Conservation (phyloP, 2,113 vertebrate species). For the Oryctolagus cuniculus region mOryCun1.1 NC_091445.1:91657501-91658000, state of each 20-base stretch:
- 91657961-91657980: too few relatives aligned
- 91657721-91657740: too few relatives aligned
- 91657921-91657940: not conserved
- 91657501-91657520: accelerated
- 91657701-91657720: too few relatives aligned
- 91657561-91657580: accelerated
- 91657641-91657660: not conserved
- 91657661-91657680: too few relatives aligned
- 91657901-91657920: not conserved
- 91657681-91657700: not conserved
- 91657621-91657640: accelerated
- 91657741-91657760: accelerated
- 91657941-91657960: not conserved
- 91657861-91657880: not conserved
- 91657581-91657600: not conserved
- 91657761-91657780: accelerated
- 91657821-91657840: accelerated
- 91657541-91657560: too few relatives aligned
- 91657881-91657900: not conserved
- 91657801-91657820: not conserved
- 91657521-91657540: not conserved
- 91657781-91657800: accelerated
- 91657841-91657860: not conserved
- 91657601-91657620: accelerated
- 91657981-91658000: too few relatives aligned